A percentile compares a stretch with the other conserved stretches of the same genome.
phyloP scores from a whole-genome alignment of 2,113 vertebrate genomes.

The Trogon surrucura region DNA sequence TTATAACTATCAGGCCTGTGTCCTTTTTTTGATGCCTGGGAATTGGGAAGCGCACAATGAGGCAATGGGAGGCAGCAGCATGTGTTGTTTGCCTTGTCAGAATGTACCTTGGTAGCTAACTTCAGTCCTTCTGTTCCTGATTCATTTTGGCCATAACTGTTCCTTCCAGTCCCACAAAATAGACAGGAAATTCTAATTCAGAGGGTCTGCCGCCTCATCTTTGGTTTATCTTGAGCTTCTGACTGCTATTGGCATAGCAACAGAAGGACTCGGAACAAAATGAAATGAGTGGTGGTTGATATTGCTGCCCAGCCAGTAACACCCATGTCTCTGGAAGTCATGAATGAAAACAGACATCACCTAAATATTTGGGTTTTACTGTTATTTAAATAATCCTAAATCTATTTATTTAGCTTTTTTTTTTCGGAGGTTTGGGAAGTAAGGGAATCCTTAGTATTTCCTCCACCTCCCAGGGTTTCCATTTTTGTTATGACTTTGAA shows the following conservation, averaged over 20 bases:
- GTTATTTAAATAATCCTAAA: background rate
- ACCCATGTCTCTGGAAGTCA: background rate
- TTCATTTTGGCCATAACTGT: background rate
- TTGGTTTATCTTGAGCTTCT: background rate
- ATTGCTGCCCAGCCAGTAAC: background rate
- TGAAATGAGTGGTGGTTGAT: background rate
- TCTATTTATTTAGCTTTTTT: background rate
- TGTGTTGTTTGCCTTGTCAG: background rate
- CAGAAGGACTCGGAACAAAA: background rate
- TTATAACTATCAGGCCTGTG: background rate
- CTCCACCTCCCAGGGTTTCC: background rate
- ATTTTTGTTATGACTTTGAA: background rate
- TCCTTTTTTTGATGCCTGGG: background rate
- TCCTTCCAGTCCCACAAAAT: background rate
- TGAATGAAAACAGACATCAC: background rate
- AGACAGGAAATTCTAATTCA: background rate
- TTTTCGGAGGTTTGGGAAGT: background rate
- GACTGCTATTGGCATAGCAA: background rate
- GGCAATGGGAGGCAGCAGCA: background rate
- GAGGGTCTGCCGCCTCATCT: background rate
- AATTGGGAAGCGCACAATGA: background rate
- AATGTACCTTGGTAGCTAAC: background rate
- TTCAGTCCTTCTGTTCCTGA: background rate
- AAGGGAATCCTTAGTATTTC: background rate
- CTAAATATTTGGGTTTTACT: too few species aligned